Conservation (phyloP, 2,888 invertebrate genomes). For the Caenorhabditis uteleia region DNA sequence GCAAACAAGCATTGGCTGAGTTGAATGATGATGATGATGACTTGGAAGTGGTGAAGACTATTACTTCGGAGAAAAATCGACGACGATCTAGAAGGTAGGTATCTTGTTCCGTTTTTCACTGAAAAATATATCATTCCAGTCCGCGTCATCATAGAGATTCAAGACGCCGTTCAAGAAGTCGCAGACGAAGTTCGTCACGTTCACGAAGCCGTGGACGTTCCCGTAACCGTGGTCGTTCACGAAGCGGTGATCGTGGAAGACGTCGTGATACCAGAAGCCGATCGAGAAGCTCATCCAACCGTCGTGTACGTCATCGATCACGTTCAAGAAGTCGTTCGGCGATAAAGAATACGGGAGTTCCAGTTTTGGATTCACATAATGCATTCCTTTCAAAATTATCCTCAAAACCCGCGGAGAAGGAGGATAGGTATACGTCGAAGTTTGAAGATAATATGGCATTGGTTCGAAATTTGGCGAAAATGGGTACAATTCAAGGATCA, state of each 20-base stretch:
- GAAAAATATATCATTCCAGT: no score
- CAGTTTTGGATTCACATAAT: not conserved
- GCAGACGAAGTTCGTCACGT: slow-evolving; percentile 1
- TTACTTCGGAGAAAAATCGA: not conserved
- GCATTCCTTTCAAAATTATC: no score
- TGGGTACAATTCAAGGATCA: slow-evolving; percentile 9
- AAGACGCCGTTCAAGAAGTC: slow-evolving; percentile 5
- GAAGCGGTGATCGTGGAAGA: not conserved
- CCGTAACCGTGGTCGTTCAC: slow-evolving; percentile 1
- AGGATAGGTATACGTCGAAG: not conserved
- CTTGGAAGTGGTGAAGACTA: not conserved
- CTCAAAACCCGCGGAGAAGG: slow-evolving; percentile 5
- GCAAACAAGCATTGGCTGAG: not conserved
- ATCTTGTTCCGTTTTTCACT: no score
- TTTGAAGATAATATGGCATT: slow-evolving; percentile 5
- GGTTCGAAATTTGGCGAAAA: slow-evolving; percentile 1
- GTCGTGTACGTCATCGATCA: no score
- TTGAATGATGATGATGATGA: slow-evolving; percentile 6
- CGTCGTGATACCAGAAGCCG: slow-evolving; percentile 1
- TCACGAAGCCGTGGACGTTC: not conserved
- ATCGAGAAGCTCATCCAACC: not conserved
- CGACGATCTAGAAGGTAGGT: slow-evolving; percentile 4
- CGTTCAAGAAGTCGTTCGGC: slow-evolving; percentile 21
- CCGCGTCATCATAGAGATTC: no score
- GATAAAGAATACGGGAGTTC: slow-evolving; percentile 1